Base-by-base conservation (phyloP, 2,888 invertebrate species). In the Lepas anatifera region DNA sequence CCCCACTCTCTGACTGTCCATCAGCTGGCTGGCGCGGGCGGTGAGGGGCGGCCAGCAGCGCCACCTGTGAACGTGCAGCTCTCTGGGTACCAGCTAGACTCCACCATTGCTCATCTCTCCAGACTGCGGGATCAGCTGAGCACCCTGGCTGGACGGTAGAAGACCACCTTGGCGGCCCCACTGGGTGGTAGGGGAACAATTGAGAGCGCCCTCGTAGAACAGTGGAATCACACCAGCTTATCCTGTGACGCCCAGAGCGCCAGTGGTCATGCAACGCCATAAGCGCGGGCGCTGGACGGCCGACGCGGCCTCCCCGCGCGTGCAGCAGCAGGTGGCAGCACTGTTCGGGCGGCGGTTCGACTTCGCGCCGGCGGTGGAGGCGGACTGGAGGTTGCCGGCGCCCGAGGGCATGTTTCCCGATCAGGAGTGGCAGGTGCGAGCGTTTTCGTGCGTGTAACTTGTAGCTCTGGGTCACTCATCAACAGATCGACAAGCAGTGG, bases 281-380 rank as follows among this genome's bases (percentile, higher is more conserved):
- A 29, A 32, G 32, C 58, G 58, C 58, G 22, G 32, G 32, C 58
- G 32, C 32, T 58, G 58, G 58, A 6, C 58, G 32, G 58, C 58
- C 29, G n/a, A n/a, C n/a, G 29, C 29, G 32, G 32, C 16, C 18
- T 7, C 58, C 18, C 32, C 16, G 18, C 29, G 13, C 32, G 32
- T 58, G 29, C 58, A 32, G 18, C 3, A 3, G 32, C 32, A 58
- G 58, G 58, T 58, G 32, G 58, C 16, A 22, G 18, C 32, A 16
- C 58, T 32, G 18, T 58, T 58, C 18, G 3, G 18, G 29, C 29
- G 32, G 6, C 32, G 58, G 18, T 58, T 58, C 32, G 32, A 32
- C 4, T 32, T 58, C 18, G 73, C 73, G 63, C n/a, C n/a, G n/a
- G 72, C 73, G 48, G 69, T 74, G 29, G 72, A 73, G 67, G 74